Evolutionary conservation across 2,797 vertebrate genomes (phyloP).

Genomic region (Masticophis lateralis): DNA sequence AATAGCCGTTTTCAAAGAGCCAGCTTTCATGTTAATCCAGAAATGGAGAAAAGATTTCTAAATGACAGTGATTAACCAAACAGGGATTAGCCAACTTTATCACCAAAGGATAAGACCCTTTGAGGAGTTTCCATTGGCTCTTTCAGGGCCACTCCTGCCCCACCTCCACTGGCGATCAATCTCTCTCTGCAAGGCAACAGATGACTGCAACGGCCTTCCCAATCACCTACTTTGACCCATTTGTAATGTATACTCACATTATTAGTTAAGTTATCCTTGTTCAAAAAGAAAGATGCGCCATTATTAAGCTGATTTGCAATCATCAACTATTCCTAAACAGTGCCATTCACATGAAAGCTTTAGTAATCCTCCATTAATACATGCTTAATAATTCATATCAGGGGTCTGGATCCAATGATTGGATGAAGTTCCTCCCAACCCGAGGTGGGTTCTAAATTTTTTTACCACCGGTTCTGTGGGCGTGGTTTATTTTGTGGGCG

Average conservation of each 20-base stretch:
- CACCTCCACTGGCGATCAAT: not conserved
- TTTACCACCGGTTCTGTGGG: too few species aligned
- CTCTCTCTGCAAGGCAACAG: not conserved
- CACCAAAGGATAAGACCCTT: too few species aligned
- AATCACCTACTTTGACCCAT: not conserved
- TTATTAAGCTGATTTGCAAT: not conserved
- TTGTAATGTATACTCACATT: not conserved
- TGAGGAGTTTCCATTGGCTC: not conserved
- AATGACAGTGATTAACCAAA: not conserved
- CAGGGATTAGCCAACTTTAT: not conserved
- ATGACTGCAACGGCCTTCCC: not conserved
- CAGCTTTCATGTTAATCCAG: not conserved
- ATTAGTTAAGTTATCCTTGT: not conserved
- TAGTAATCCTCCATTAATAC: not conserved
- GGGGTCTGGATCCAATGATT: not conserved
- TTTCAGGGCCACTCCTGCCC: not conserved
- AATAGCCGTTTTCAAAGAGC: not conserved
- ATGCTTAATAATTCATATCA: not conserved
- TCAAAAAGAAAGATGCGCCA: not conserved
- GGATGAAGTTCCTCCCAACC: not conserved
- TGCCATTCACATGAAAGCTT: not conserved
- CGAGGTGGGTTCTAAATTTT: too few species aligned
- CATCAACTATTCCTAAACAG: not conserved
- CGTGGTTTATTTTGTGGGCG: too few species aligned
- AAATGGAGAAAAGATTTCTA: not conserved